A percentile compares a stretch with the other conserved stretches of the same genome.
Evolutionary conservation across 2,113 vertebrate genomes (phyloP).

Genomic region (Alosa alosa): DNA sequence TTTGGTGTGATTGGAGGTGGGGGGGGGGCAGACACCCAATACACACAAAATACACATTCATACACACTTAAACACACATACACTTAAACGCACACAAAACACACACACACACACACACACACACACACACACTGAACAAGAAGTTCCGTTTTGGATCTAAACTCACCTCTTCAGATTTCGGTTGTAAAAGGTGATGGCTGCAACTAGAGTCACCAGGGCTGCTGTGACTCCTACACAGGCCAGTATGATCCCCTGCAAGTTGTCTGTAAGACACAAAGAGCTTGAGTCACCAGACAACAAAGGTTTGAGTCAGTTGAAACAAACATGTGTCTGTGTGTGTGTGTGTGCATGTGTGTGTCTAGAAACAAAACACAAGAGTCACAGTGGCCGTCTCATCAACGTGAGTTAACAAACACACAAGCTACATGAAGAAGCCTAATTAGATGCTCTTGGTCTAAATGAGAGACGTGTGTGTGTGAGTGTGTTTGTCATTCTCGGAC

Average conservation of each 20-base stretch:
- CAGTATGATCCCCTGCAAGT: constrained; percentile 52
- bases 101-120: neutral
- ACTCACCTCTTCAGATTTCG: constrained; percentile 53
- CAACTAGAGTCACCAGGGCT: constrained; percentile 39
- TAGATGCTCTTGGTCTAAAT: neutral
- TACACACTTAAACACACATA: neutral
- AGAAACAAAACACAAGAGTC: neutral
- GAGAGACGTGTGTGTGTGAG: neutral
- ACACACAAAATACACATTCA: neutral
- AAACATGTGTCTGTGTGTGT: neutral
- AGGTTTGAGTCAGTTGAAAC: neutral
- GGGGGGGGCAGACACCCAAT: neutral
- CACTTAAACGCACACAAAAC: neutral
- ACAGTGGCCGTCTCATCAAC: neutral
- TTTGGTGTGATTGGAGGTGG: neutral
- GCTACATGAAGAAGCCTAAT: neutral
- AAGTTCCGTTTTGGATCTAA: neutral
- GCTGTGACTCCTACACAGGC: constrained; percentile 48
- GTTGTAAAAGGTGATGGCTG: constrained; percentile 45
- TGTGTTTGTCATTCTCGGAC: neutral
- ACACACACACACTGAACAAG: neutral
- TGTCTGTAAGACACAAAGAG: constrained; percentile 42
- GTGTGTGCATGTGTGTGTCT: no score
- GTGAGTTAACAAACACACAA: neutral
- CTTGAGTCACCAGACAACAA: constrained; percentile 11